A percentile compares a stretch with the other conserved stretches of the same genome.
phyloP scores from a whole-genome alignment of 2,888 invertebrate genomes.

The Pterostichus madidus region DNA sequence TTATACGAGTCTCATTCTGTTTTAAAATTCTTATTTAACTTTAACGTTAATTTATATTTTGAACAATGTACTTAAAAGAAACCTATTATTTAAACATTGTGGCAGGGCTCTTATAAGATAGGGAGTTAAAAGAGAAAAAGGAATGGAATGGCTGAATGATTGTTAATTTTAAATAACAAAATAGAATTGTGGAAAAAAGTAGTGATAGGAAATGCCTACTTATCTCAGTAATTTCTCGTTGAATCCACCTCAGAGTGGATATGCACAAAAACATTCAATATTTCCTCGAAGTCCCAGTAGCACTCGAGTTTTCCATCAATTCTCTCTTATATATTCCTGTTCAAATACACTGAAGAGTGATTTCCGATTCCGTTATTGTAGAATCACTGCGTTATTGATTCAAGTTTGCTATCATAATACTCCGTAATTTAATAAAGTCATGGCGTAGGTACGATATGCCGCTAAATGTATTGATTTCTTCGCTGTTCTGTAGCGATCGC shows the following conservation, averaged over 20 bases:
- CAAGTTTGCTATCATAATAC: constrained; percentile 63
- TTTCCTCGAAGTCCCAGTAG: constrained; percentile 18
- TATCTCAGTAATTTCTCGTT: constrained; percentile 24
- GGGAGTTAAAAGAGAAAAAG: too few species aligned
- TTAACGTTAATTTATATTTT: too few species aligned
- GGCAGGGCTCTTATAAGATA: too few species aligned
- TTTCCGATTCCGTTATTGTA: constrained; percentile 56
- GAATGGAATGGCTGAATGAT: too few species aligned
- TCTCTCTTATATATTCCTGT: constrained; percentile 57
- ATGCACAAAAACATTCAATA: constrained; percentile 50
- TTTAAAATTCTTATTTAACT: too few species aligned
- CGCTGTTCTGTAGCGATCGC: background rate
- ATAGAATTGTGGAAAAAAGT: background rate
- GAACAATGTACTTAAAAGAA: too few species aligned
- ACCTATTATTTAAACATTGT: too few species aligned
- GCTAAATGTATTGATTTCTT: constrained; percentile 55
- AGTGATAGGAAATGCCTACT: constrained; percentile 22
- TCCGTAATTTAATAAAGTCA: constrained; percentile 61
- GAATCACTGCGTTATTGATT: constrained; percentile 62
- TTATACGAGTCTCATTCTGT: too few species aligned
- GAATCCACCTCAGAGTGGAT: background rate
- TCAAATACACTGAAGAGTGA: constrained; percentile 50
- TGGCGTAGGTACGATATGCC: constrained; percentile 18
- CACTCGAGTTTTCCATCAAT: constrained; percentile 50
- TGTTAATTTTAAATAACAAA: too few species aligned